Conservation (phyloP, 2,113 vertebrate species). For the Tursiops truncatus region DNA sequence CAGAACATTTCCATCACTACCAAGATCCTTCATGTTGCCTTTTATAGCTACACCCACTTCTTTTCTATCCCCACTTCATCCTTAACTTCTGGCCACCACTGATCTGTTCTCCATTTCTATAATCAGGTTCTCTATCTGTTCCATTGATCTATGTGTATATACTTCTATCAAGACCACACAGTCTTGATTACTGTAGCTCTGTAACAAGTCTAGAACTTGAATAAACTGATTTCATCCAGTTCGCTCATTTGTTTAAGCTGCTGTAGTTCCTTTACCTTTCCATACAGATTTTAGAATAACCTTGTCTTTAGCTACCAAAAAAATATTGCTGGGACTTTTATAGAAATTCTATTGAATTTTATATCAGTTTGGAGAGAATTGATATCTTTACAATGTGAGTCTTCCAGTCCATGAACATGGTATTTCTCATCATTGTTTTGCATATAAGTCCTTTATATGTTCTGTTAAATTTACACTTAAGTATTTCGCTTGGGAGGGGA, state of each 20-base stretch:
- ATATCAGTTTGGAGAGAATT: neutral
- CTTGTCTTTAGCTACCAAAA: neutral
- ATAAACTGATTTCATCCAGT: neutral
- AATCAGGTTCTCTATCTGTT: neutral
- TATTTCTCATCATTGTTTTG: neutral
- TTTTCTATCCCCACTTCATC: neutral
- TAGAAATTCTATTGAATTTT: neutral
- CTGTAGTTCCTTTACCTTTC: neutral
- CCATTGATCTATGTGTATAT: neutral
- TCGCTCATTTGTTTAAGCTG: neutral
- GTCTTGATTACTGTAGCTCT: neutral
- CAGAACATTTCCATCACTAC: neutral
- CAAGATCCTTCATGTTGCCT: neutral
- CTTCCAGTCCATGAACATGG: neutral
- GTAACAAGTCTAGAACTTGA: neutral
- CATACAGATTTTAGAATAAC: neutral
- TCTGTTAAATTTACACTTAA: neutral
- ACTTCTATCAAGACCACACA: neutral
- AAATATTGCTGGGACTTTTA: neutral
- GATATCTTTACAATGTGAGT: neutral
- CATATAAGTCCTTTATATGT: neutral
- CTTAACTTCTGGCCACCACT: neutral
- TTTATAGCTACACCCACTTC: neutral
- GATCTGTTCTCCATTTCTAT: neutral
- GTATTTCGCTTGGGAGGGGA: neutral